Conservation (phyloP, 2,888 invertebrate genomes). For the Pherbina coryleti region DNA sequence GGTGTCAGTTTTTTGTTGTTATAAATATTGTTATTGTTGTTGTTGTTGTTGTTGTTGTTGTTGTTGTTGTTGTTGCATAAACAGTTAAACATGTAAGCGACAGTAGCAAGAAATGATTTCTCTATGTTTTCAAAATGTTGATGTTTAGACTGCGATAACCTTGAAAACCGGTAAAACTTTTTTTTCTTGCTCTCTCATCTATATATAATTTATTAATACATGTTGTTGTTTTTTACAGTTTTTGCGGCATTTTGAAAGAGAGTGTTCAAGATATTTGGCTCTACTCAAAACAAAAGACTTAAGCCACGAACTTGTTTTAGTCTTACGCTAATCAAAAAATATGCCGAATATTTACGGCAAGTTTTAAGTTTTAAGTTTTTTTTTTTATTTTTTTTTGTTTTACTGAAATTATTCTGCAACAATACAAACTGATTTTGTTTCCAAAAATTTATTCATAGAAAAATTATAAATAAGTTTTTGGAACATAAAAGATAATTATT, state of each 20-base stretch:
- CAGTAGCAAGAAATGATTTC: not conserved
- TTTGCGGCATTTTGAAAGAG: not conserved
- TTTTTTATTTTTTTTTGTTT: no score
- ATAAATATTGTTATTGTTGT: slow-evolving; percentile 36
- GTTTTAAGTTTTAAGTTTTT: no score
- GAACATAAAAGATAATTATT: no score
- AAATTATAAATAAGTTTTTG: no score
- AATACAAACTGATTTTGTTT: no score
- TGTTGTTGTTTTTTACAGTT: not conserved
- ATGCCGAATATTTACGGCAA: no score
- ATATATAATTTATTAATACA: not conserved
- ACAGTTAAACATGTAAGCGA: slow-evolving; percentile 51
- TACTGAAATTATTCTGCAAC: no score
- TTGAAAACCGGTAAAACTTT: slow-evolving; percentile 53
- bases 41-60: slow-evolving; percentile 37
- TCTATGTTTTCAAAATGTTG: slow-evolving; percentile 25
- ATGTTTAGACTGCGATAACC: slow-evolving; percentile 49
- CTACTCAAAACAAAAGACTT: slow-evolving; percentile 33
- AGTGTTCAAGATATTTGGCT: not conserved
- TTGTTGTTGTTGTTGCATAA: slow-evolving; percentile 42
- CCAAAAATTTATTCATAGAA: no score
- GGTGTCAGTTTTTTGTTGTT: slow-evolving; percentile 43
- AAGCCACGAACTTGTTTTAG: slow-evolving; percentile 29
- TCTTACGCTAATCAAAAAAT: no score
- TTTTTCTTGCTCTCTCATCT: slow-evolving; percentile 7